Evolutionary conservation across 2,888 invertebrate genomes (phyloP).

Genomic region (Diarsia brunnea): DNA sequence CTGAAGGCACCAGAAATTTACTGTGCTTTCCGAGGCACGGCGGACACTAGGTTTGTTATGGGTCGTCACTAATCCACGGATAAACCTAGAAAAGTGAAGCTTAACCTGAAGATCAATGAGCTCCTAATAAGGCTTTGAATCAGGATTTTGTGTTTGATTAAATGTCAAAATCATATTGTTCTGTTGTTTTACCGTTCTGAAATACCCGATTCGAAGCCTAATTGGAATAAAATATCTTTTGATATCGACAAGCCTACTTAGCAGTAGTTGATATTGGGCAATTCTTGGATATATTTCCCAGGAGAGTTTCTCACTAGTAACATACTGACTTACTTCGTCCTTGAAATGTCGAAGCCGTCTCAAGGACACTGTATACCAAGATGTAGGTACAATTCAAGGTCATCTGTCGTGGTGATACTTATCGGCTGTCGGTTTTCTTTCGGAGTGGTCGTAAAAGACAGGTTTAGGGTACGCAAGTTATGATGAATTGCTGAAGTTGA

Average conservation of each 20-base stretch:
- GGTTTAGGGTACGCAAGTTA: slow-evolving; percentile 13
- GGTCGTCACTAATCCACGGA: neutral
- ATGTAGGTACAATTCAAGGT: slow-evolving; percentile 38
- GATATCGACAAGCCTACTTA: neutral
- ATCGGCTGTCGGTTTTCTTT: slow-evolving; percentile 22
- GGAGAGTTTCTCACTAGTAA: neutral
- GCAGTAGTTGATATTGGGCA: neutral
- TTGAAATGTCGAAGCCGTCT: slow-evolving; percentile 44
- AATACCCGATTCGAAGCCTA: neutral
- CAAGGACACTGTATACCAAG: slow-evolving; percentile 41
- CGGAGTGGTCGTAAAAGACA: slow-evolving; percentile 21
- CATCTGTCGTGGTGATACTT: slow-evolving; percentile 4
- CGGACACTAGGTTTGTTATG: too few relatives aligned
- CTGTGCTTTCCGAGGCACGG: too few relatives aligned
- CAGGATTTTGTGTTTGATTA: neutral
- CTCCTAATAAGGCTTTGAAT: neutral
- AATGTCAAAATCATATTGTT: neutral
- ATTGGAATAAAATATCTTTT: neutral
- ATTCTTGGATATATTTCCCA: neutral
- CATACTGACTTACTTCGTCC: slow-evolving; percentile 2
- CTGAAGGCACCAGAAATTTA: neutral
- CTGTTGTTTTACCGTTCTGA: neutral
- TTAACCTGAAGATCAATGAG: neutral
- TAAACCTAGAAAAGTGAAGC: neutral
- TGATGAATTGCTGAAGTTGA: slow-evolving; percentile 37